Evolutionary conservation across 1,140 invertebrate genomes (phyloP).

Genomic region (Aphis gossypii): DNA sequence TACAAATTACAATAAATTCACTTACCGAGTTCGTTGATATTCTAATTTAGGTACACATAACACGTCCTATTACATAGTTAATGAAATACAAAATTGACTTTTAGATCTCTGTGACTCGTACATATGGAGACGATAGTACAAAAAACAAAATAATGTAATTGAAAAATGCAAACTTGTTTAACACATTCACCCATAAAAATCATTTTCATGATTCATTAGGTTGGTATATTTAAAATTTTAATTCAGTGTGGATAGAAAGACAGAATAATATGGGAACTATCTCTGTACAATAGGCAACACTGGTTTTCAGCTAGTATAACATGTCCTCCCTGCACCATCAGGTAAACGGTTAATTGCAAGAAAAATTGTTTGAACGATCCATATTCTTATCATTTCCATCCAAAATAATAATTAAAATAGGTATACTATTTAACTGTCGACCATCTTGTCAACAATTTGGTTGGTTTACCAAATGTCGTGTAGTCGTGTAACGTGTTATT

Average conservation of each 20-base stretch:
- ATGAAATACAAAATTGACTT: background rate
- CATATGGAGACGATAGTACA: background rate
- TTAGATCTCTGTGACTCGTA: background rate
- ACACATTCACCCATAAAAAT: background rate
- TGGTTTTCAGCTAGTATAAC: background rate
- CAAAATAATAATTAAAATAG: no score
- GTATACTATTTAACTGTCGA: no score
- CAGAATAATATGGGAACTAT: background rate
- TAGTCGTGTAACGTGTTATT: no score
- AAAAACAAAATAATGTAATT: background rate
- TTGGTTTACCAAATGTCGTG: no score
- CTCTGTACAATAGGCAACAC: background rate
- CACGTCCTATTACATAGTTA: background rate
- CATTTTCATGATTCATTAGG: no score
- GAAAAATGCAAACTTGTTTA: background rate
- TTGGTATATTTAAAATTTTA: no score
- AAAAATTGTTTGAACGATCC: no score
- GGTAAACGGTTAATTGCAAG: no score
- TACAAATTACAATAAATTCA: background rate
- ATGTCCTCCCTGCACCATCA: background rate
- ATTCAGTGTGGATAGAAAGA: background rate
- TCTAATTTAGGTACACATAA: no score
- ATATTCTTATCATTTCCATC: no score
- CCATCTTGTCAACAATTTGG: no score
- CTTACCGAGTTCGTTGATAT: no score